phyloP scores from a whole-genome alignment of 2,113 vertebrate species.

The Gopherus evgoodei region DNA sequence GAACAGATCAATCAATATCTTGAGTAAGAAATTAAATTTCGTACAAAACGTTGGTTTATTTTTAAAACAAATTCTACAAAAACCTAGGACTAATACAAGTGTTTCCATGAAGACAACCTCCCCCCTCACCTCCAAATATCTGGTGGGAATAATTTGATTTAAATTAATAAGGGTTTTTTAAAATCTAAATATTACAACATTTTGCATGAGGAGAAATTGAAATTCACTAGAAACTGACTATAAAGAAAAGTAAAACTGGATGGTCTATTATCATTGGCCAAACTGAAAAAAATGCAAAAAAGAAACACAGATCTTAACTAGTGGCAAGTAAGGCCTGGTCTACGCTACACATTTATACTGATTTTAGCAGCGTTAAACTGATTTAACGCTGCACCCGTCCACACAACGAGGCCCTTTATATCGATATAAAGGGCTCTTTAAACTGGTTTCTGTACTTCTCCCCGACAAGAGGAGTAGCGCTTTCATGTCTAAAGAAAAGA shows the following conservation, averaged over 20 bases:
- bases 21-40: neutral
- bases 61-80: neutral
- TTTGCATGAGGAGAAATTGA: neutral
- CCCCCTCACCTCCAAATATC: neutral
- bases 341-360: no score
- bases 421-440: no score
- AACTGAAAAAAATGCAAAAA: neutral
- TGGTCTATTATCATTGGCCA: neutral
- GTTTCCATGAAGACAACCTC: neutral
- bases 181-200: neutral
- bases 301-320: neutral
- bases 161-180: neutral
- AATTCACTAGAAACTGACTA: neutral
- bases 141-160: neutral
- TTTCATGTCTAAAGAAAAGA: no score
- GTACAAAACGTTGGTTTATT: neutral
- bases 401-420: no score
- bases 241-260: neutral
- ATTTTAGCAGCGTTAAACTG: no score
- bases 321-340: neutral
- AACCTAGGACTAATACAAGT: neutral
- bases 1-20: neutral
- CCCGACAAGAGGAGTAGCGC: no score
- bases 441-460: no score
- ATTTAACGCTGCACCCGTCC: no score